Conservation (phyloP, 1,140 invertebrate species). For the Drosophila oshimai region DNA sequence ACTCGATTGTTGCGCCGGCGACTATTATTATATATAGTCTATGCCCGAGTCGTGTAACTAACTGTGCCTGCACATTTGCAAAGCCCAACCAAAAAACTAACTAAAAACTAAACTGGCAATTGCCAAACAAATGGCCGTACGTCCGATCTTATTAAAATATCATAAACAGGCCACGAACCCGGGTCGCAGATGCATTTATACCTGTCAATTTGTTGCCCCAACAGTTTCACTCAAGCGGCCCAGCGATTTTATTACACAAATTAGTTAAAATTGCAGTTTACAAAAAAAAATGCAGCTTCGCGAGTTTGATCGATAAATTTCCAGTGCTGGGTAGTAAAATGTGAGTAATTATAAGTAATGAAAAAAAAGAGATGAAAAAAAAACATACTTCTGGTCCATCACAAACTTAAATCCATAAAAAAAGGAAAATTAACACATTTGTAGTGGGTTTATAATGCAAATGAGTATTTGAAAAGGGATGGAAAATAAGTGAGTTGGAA, state of each 20-base stretch:
- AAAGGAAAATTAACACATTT: too few species aligned
- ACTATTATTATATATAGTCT: slow-evolving; percentile 80
- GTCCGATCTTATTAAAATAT: slow-evolving; percentile 82
- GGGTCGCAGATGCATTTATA: slow-evolving; percentile 58
- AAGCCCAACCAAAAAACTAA: slow-evolving; percentile 1
- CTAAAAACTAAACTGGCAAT: slow-evolving; percentile 51
- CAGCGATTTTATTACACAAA: slow-evolving; percentile 30
- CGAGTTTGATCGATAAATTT: not conserved
- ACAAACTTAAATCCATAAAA: too few species aligned
- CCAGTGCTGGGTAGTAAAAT: not conserved
- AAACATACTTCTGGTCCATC: too few species aligned
- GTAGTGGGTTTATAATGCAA: too few species aligned
- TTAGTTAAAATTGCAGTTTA: slow-evolving; percentile 18
- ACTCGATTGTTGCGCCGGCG: slow-evolving; percentile 69
- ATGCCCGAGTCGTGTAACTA: slow-evolving; percentile 65
- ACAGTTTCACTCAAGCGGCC: slow-evolving; percentile 41
- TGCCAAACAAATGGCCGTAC: slow-evolving; percentile 60
- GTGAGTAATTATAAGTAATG: too few species aligned
- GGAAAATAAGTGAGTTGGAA: too few species aligned
- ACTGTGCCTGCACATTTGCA: slow-evolving; percentile 49
- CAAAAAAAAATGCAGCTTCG: too few species aligned
- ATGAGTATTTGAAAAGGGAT: too few species aligned
- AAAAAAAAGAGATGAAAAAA: too few species aligned
- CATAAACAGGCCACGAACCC: slow-evolving; percentile 69
- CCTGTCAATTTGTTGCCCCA: slow-evolving; percentile 68